phyloP scores from a whole-genome alignment of 2,888 invertebrate genomes.

The Pandemis cinnamomeana region DNA sequence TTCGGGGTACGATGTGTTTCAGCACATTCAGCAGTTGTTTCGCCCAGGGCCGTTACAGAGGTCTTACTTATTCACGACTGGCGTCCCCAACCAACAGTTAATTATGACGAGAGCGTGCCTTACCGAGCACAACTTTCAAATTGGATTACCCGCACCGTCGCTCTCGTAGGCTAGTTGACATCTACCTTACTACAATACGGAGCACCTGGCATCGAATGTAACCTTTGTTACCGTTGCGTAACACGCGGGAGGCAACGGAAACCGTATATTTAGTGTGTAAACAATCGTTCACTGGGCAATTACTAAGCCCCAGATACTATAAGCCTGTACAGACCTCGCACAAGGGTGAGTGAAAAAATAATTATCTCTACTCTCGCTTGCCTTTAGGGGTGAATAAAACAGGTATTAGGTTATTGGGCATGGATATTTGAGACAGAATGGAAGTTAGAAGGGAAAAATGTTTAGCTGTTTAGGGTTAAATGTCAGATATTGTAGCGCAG shows the following conservation, averaged over 20 bases:
- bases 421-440: no score
- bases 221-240: conserved; percentile 7
- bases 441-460: neutral
- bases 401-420: neutral
- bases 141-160: conserved; percentile 69
- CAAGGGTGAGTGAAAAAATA: neutral
- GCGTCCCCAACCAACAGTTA: conserved; percentile 65
- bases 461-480: neutral
- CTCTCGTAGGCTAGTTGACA: conserved; percentile 49
- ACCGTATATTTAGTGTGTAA: neutral
- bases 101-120: conserved; percentile 64
- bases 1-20: conserved; percentile 22
- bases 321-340: conserved; percentile 10
- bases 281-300: conserved; percentile 33
- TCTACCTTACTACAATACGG: conserved; percentile 41
- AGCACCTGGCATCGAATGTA: conserved; percentile 23
- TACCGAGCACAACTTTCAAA: conserved; percentile 67
- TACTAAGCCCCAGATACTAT: conserved; percentile 19
- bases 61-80: conserved; percentile 70
- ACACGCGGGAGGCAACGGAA: neutral
- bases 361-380: neutral
- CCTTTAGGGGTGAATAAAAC: neutral
- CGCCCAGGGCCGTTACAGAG: conserved; percentile 49
- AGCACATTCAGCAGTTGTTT: conserved; percentile 46
- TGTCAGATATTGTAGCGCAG: no score